phyloP scores from a whole-genome alignment of 2,113 vertebrate genomes.

The Pithys albifrons region DNA sequence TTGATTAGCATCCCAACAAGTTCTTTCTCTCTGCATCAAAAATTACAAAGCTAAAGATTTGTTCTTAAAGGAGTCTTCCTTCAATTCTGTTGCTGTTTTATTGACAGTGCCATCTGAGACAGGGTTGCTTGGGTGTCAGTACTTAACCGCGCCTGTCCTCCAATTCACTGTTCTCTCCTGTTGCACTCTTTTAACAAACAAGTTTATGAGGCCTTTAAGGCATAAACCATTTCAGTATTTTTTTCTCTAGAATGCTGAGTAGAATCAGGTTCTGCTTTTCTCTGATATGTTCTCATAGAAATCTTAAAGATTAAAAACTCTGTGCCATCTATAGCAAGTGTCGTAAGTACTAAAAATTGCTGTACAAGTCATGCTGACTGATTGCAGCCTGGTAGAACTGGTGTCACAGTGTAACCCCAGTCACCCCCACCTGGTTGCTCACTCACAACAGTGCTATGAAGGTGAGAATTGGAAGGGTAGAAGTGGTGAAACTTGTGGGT shows the following conservation, averaged over 20 bases:
- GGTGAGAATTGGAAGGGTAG: neutral
- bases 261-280: neutral
- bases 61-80: neutral
- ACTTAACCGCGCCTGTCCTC: neutral
- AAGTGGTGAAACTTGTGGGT: neutral
- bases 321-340: neutral
- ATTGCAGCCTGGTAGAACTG: neutral
- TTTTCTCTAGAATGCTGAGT: neutral
- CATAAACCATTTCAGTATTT: neutral
- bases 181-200: neutral
- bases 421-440: neutral
- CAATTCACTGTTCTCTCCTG: neutral
- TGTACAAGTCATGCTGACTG: neutral
- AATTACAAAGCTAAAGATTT: neutral
- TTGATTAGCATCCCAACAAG: neutral
- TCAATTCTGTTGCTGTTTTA: neutral
- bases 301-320: neutral
- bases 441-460: neutral
- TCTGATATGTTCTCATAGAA: neutral
- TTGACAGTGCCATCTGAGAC: neutral
- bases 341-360: neutral
- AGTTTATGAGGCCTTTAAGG: neutral
- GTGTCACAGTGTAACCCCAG: neutral
- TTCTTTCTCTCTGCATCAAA: neutral
- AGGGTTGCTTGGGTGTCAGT: neutral